Evolutionary conservation across 2,113 vertebrate species (phyloP), one percentile per base, ranked within the genome.

Genomic region (Hippocampus guttulatus): DNA sequence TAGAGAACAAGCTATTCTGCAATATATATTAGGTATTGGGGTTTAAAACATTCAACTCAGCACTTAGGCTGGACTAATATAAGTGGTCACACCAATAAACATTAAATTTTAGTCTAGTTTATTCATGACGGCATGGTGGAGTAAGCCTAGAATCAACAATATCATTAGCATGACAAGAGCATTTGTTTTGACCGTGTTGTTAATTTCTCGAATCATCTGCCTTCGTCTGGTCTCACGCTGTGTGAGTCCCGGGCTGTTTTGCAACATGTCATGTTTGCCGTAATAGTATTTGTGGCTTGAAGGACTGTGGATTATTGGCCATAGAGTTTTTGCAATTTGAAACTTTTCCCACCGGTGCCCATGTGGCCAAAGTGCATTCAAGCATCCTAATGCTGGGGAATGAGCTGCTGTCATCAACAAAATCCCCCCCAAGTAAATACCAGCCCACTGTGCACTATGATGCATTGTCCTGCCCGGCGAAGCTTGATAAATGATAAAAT

Each of bases 151-250:
- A 60, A 60, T 18, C 57, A 25, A 58, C 23, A 25, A 25, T 58
- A 27, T 58, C 55, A 60, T 60, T 60, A 60, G 57, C 27, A 30
- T 30, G 15, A 33, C 57, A 60, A 18, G 27, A 18, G 57, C 57
- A 60, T 60, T 60, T 60, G 57, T 60, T 58, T 58, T 58, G 57
- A 58, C 25, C 27, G 14, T 14, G 15, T 57, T 57, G 54, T 60
- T 60, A 33, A 27, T 27, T 60, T 60, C 57, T 15, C 25, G 2
- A 60, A 60, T 60, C 27, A 16, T 33, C 25, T 57, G 10, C 23
- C 55, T 27, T n/a, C 8, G 54, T 57, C 3, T 27, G 15, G n/a
- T 60, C 57, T 33, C 57, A 60, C 57, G 16, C 57, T 25, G 5
- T 58, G 55, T 30, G 27, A 60, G 57, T 27, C 33, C 27, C 25